phyloP scores from a whole-genome alignment of 2,888 invertebrate species.

The Leptinotarsa juncta region DNA sequence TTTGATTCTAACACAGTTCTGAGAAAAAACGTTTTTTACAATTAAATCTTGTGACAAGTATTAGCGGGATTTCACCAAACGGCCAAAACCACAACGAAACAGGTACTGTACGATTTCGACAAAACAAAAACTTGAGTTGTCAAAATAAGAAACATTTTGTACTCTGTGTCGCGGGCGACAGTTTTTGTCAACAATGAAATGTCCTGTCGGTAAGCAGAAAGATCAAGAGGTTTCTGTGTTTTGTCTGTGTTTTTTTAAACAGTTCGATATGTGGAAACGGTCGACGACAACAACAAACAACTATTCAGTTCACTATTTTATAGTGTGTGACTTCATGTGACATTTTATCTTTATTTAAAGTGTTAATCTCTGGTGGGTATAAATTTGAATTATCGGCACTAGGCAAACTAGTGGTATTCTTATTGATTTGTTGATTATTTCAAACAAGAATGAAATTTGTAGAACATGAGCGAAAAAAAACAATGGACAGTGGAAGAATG shows the following conservation, averaged over 20 bases:
- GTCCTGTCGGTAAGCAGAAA: neutral
- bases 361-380: slow-evolving; percentile 23
- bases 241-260: neutral
- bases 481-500: slow-evolving; percentile 13
- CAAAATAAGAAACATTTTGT: too few relatives aligned
- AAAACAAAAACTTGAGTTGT: too few relatives aligned
- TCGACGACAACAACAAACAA: neutral
- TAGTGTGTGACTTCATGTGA: slow-evolving; percentile 17
- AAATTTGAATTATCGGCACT: slow-evolving; percentile 5
- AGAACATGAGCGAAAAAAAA: slow-evolving; percentile 2
- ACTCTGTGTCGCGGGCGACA: too few relatives aligned
- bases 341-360: slow-evolving; percentile 1
- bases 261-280: slow-evolving; percentile 14
- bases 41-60: too few relatives aligned
- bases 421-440: slow-evolving; percentile 17
- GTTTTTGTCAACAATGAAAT: too few relatives aligned
- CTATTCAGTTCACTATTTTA: slow-evolving; percentile 16
- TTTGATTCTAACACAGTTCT: too few relatives aligned
- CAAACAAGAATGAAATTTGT: neutral
- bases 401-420: neutral
- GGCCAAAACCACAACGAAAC: too few relatives aligned
- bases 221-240: slow-evolving; percentile 1
- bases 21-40: too few relatives aligned
- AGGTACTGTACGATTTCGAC: too few relatives aligned
- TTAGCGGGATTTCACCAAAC: too few relatives aligned